Evolutionary conservation across 2,888 invertebrate species (phyloP).

Genomic region (Opisthograptis luteolata): DNA sequence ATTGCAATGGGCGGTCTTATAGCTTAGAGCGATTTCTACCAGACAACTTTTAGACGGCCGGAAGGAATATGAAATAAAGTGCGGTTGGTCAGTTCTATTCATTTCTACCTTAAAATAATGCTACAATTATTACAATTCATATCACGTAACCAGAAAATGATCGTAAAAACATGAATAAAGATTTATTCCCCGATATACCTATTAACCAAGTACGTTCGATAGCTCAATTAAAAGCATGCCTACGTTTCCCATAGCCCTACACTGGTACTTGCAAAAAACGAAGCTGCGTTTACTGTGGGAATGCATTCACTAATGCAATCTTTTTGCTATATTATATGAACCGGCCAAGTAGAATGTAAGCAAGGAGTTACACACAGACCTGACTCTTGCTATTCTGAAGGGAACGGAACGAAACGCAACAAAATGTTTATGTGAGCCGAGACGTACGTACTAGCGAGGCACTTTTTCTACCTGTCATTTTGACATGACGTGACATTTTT

Average conservation of each 20-base stretch:
- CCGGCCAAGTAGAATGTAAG: slow-evolving; percentile 49
- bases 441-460: too few relatives aligned
- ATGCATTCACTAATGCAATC: slow-evolving; percentile 68
- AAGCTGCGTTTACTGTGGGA: slow-evolving; percentile 62
- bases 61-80: too few relatives aligned
- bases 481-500: too few relatives aligned
- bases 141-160: slow-evolving; percentile 8
- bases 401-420: slow-evolving; percentile 1
- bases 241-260: slow-evolving; percentile 50
- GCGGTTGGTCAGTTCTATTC: too few relatives aligned
- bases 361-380: slow-evolving; percentile 45
- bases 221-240: slow-evolving; percentile 45
- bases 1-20: too few relatives aligned
- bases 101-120: not conserved
- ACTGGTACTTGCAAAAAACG: slow-evolving; percentile 53
- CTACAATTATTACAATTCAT: slow-evolving; percentile 1
- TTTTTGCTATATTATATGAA: slow-evolving; percentile 69
- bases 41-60: too few relatives aligned
- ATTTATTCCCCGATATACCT: slow-evolving; percentile 12
- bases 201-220: slow-evolving; percentile 27
- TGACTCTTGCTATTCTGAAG: slow-evolving; percentile 13
- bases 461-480: too few relatives aligned
- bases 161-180: slow-evolving; percentile 14
- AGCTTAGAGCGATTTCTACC: too few relatives aligned
- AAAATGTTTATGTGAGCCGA: too few relatives aligned